Base-by-base conservation (phyloP, 1,140 invertebrate genomes). In the Eueides isabella region DNA sequence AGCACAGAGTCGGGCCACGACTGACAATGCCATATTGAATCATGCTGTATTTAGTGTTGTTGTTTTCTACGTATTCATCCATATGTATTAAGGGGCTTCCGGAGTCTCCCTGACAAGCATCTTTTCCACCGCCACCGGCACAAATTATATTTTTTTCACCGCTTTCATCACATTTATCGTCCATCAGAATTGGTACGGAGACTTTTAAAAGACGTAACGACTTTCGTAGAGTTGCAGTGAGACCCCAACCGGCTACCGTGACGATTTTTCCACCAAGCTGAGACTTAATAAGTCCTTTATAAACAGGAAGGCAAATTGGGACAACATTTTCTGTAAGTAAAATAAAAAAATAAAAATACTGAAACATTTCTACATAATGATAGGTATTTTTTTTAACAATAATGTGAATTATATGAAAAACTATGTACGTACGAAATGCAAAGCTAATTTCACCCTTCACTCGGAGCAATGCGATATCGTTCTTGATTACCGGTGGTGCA, bases 11-110 rank as follows among this genome's bases (percentile, higher is more conserved):
- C 6, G 72, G 63, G 2, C 80, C 80, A 5, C 68, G 55, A 5
- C 80, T 81, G 1, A 82, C 73, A 16, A 84, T 38, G 12, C 82
- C 82, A 26, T 75, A 82, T 30, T 82, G 82, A 5, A 84, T 28
- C 11, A 48, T 72, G 67, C 61, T 28, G 23, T 31, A 44, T 14
- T 9, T 33, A 14, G 41, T 67, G 0, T 70, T 67, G 38, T n/a
- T n/a, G n/a, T n/a, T n/a, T n/a, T n/a, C n/a, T n/a, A n/a, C n/a
- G n/a, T 73, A 76, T 14, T 5, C 30, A 4, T 28, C 65, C 19
- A 78, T 64, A 6, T 80, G 12, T 69, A 84, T 79, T 0, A 84
- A 33, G 28, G 82, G 82, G 6, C 80, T 76, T 11, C 82, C 82
- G 11, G 82, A 84, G 66, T 82, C 80, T 0, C 82, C 82, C 3